Conservation (phyloP, 1,140 invertebrate species). For the Temnothorax nylanderi region DNA sequence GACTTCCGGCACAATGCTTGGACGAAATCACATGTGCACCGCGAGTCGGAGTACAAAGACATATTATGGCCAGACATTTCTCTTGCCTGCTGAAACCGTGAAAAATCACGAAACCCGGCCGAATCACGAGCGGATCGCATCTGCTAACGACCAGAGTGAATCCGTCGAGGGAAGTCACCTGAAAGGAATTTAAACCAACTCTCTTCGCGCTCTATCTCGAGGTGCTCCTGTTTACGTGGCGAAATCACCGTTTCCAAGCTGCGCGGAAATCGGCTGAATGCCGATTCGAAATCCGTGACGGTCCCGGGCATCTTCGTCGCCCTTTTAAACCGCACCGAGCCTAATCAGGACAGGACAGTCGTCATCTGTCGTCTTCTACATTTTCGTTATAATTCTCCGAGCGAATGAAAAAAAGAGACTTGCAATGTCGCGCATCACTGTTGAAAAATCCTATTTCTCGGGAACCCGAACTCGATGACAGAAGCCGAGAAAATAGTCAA, state of each 20-base stretch:
- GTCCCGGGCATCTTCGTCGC: constrained; percentile 74
- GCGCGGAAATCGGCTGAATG: constrained; percentile 78
- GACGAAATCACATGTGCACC: constrained; percentile 48
- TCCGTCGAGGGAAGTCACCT: constrained; percentile 37
- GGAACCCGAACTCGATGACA: neutral
- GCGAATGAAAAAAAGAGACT: neutral
- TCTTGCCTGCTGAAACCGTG: constrained; percentile 65
- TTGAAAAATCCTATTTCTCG: neutral
- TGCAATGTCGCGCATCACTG: neutral
- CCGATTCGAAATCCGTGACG: constrained; percentile 77
- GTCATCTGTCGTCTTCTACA: constrained; percentile 72
- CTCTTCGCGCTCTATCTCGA: constrained; percentile 17
- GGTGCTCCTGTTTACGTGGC: constrained; percentile 66
- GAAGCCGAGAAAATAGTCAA: neutral
- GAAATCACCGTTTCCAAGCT: constrained; percentile 78
- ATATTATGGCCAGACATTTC: constrained; percentile 21
- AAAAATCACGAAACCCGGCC: constrained; percentile 71
- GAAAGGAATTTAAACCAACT: constrained; percentile 67
- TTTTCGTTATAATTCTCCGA: constrained; percentile 17
- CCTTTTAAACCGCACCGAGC: constrained; percentile 73
- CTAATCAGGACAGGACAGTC: constrained; percentile 73
- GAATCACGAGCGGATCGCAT: constrained; percentile 78
- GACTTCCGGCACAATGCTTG: constrained; percentile 30
- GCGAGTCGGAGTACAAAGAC: constrained; percentile 52
- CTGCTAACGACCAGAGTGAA: constrained; percentile 74